Evolutionary conservation across 1,140 invertebrate genomes (phyloP), one percentile per base, ranked within the genome.

Genomic region (Saccostrea echinata): DNA sequence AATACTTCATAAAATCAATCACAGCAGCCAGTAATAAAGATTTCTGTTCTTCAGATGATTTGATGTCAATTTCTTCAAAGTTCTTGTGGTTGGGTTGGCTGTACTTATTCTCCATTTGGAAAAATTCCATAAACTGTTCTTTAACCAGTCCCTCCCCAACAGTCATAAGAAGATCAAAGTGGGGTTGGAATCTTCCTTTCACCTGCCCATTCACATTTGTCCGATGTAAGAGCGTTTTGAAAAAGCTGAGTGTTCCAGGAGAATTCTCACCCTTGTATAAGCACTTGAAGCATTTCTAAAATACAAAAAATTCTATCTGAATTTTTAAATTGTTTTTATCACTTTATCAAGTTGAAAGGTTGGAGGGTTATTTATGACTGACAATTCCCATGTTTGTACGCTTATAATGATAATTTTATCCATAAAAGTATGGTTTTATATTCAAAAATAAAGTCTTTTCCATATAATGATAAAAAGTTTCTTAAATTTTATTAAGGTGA

Each of bases 121-220:
- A 86, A 86, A 80, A 86, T 52, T 33, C 52, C 61, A 86, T 71
- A 71, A 86, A 51, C 43, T 86, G 85, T 27, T 87, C 80, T 57
- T 52, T 80, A 18, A 87, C 81, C 13, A 82, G 81, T 21, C 57
- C 76, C 53, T 82, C 57, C 21, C 33, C 86, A 18, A 64, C 76
- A 30, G 71, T 33, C 51, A 81, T 81, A 3, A 87, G 24, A 43
- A 83, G 57, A 55, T 82, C 64, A 30, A 27, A 51, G 30, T 87
- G 86, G 12, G 71, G 18, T 64, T 87, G 57, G 64, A 85, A 85
- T 51, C 57, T 82, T 33, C 55, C 55, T 51, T 86, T 86, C n/a
- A 86, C 84, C 68, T 76, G 64, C 51, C 64, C 55, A 76, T 33
- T 86, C 21, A 86, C 64, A 76, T 86, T 68, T 24, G 84, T 71